Conservation (phyloP, 2,888 invertebrate species). For the Acutogordius australiensis region DNA sequence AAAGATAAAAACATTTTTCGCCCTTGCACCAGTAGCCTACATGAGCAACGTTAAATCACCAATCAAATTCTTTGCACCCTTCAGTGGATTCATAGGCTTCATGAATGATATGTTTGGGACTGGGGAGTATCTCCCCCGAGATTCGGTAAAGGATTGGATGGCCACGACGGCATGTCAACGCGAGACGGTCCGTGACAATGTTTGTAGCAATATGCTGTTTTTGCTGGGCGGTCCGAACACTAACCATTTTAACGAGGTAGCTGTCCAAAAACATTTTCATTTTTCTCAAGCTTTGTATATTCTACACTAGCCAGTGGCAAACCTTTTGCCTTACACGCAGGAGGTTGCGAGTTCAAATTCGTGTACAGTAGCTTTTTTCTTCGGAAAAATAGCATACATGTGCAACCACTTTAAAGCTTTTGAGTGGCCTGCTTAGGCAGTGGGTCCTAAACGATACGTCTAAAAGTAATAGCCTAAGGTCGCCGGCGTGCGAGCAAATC, state of each 20-base stretch:
- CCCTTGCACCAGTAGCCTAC: constrained; percentile 19
- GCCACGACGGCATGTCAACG: constrained; percentile 34
- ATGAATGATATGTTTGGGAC: constrained; percentile 26
- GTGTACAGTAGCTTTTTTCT: no score
- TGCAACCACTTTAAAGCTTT: no score
- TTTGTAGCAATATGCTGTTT: background rate
- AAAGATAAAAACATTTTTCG: constrained; percentile 20
- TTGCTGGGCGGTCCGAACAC: background rate
- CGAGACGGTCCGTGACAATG: background rate
- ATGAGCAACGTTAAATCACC: constrained; percentile 17
- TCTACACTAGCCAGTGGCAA: no score
- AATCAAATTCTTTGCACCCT: constrained; percentile 16
- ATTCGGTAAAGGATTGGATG: constrained; percentile 32
- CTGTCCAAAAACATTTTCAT: no score
- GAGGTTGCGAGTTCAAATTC: no score
- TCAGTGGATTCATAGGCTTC: background rate
- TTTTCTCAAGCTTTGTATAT: no score
- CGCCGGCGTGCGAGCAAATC: no score
- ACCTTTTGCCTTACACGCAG: no score
- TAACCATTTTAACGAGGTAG: background rate
- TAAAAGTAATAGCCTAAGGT: no score
- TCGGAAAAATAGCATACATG: no score
- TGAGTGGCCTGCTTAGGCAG: no score
- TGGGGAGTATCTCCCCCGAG: constrained; percentile 42
- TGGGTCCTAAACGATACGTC: no score